phyloP scores from a whole-genome alignment of 1,140 invertebrate genomes.

The Cephus cinctus region DNA sequence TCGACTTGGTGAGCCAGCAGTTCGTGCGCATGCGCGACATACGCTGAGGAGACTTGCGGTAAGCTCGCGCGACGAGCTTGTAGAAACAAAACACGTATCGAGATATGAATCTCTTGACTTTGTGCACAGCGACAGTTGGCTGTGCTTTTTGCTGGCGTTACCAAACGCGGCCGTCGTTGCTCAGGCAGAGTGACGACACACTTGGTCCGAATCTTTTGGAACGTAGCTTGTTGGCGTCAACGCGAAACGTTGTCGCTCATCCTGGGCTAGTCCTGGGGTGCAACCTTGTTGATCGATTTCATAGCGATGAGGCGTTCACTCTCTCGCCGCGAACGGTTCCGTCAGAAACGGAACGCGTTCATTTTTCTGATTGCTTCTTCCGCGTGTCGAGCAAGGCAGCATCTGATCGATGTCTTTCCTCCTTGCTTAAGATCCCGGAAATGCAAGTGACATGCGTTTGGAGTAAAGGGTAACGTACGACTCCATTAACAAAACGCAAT shows the following conservation, averaged over 20 bases:
- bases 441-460: too few relatives aligned
- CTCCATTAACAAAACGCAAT: too few relatives aligned
- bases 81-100: slow-evolving; percentile 18
- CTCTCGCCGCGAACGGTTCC: too few relatives aligned
- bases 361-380: too few relatives aligned
- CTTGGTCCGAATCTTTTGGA: slow-evolving; percentile 22
- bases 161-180: slow-evolving; percentile 21
- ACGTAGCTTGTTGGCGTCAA: slow-evolving; percentile 39
- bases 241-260: slow-evolving; percentile 41
- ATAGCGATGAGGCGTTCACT: too few relatives aligned
- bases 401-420: too few relatives aligned
- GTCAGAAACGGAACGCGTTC: too few relatives aligned
- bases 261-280: slow-evolving; percentile 10
- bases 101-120: slow-evolving; percentile 55
- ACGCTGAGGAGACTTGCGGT: slow-evolving; percentile 40
- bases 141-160: slow-evolving; percentile 44
- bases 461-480: too few relatives aligned
- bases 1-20: slow-evolving; percentile 40
- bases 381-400: too few relatives aligned
- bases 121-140: slow-evolving; percentile 37
- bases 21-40: slow-evolving; percentile 49
- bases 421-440: too few relatives aligned
- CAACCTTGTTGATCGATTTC: not conserved
- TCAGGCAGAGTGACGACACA: slow-evolving; percentile 7
- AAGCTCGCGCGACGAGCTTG: slow-evolving; percentile 23